A percentile compares a stretch with the other conserved stretches of the same genome.
Evolutionary conservation across 2,113 vertebrate species (phyloP).

Genomic region (Ifrita kowaldi): DNA sequence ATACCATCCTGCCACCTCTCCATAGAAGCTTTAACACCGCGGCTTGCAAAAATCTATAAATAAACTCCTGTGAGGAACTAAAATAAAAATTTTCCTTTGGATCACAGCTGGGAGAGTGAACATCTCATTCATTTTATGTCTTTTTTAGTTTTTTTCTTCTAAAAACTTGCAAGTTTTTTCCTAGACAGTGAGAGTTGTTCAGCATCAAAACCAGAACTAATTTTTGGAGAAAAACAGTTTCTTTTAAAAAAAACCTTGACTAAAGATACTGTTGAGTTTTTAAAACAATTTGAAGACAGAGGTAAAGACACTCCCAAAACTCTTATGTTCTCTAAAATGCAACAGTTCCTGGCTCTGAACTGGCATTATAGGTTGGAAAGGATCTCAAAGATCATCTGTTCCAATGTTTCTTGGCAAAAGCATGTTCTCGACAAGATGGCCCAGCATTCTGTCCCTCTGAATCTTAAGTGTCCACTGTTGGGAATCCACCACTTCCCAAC

Average conservation of each 20-base stretch:
- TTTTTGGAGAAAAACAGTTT: not conserved
- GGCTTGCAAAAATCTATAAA: not conserved
- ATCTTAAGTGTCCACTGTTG: not conserved
- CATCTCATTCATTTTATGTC: not conserved
- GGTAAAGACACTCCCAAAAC: not conserved
- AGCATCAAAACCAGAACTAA: not conserved
- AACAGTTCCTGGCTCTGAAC: not conserved
- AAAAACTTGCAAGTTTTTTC: rapidly evolving
- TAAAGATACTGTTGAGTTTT: not conserved
- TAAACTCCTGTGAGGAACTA: not conserved
- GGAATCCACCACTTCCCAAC: not conserved
- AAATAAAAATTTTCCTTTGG: not conserved
- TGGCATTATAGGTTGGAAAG: not conserved
- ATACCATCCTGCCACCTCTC: not conserved
- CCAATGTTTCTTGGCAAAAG: not conserved
- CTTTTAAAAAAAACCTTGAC: not conserved
- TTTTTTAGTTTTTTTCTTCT: not conserved
- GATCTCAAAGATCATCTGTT: not conserved
- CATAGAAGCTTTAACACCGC: not conserved
- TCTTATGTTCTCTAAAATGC: not conserved
- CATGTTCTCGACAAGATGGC: too few species aligned
- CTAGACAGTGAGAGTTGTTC: not conserved
- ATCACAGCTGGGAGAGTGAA: not conserved
- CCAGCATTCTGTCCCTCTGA: not conserved
- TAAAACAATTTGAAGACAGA: not conserved